Conservation (phyloP, 2,888 invertebrate species). For the Drosophila siamana region DNA sequence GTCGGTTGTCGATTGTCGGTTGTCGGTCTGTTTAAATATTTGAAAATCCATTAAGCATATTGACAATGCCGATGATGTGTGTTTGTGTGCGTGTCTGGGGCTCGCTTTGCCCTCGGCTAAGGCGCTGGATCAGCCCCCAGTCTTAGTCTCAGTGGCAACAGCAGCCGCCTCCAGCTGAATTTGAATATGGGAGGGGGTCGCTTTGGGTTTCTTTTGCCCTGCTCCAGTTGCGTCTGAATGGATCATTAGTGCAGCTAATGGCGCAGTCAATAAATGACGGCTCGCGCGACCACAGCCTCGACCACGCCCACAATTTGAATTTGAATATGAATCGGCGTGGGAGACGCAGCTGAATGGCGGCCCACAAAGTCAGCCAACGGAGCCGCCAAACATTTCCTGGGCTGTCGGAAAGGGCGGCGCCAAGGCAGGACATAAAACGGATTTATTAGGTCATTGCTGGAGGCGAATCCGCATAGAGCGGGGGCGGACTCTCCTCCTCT, state of each 20-base stretch:
- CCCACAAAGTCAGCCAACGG: background rate
- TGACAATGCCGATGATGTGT: constrained; percentile 67
- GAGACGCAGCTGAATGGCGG: background rate
- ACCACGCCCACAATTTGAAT: constrained; percentile 71
- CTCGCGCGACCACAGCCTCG: constrained; percentile 52
- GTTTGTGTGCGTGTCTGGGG: constrained; percentile 17
- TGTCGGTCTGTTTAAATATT: constrained; percentile 75
- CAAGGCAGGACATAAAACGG: constrained; percentile 74
- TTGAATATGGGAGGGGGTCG: constrained; percentile 56
- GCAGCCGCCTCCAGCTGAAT: constrained; percentile 18
- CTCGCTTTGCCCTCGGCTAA: constrained; percentile 1
- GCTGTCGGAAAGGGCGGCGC: constrained; percentile 70
- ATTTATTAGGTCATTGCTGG: constrained; percentile 77
- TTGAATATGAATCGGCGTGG: constrained; percentile 70
- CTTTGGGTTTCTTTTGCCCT: constrained; percentile 46
- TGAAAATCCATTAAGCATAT: constrained; percentile 82
- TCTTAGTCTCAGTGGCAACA: background rate
- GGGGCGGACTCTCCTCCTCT: no score
- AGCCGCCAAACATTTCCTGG: constrained; percentile 59
- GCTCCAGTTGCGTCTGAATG: constrained; percentile 64
- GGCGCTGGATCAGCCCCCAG: background rate
- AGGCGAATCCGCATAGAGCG: constrained; percentile 23
- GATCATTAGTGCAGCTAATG: constrained; percentile 81
- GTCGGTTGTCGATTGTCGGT: constrained; percentile 20
- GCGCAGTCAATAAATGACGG: constrained; percentile 78